phyloP scores from a whole-genome alignment of 2,113 vertebrate species.

The Festucalex cinctus region DNA sequence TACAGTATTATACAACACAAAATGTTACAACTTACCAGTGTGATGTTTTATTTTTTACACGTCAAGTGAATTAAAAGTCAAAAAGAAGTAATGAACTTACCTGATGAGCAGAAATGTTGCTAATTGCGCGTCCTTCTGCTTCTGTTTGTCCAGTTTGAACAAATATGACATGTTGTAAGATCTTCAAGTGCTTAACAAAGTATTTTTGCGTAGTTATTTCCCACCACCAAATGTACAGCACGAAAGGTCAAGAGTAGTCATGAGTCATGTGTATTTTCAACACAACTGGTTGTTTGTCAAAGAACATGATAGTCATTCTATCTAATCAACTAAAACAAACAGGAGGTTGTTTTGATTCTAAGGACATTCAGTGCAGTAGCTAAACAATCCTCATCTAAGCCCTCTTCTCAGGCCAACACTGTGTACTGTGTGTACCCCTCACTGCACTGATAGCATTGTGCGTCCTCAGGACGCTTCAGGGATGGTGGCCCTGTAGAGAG shows the following conservation, averaged over 20 bases:
- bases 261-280: neutral
- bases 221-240: neutral
- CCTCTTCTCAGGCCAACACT: neutral
- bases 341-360: neutral
- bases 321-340: neutral
- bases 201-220: neutral
- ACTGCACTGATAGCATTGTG: neutral
- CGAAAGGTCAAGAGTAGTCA: neutral
- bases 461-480: neutral
- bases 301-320: neutral
- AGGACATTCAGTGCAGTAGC: neutral
- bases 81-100: too few species aligned
- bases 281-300: neutral
- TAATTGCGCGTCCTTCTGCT: too few species aligned
- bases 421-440: neutral
- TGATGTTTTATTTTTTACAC: too few species aligned
- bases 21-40: too few species aligned
- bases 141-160: too few species aligned
- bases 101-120: too few species aligned
- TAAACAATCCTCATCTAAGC: neutral
- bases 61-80: too few species aligned
- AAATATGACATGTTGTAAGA: too few species aligned
- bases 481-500: constrained; percentile 18
- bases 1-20: too few species aligned
- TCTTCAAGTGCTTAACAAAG: too few species aligned